Base-by-base conservation (phyloP, 2,888 invertebrate species). In the Heliconius cydno region DNA sequence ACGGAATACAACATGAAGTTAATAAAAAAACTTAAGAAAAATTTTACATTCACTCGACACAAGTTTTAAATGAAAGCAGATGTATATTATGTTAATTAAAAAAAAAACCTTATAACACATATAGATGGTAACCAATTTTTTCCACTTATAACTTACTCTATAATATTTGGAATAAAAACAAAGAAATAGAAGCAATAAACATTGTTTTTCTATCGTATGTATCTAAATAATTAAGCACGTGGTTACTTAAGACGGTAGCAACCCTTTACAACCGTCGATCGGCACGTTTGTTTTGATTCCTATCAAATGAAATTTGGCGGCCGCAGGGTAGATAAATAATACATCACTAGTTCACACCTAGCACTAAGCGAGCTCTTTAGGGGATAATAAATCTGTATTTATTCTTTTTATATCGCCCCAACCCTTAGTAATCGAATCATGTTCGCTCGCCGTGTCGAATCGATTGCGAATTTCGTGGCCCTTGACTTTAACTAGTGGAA, bases 301-400 rank as follows among this genome's bases (percentile, higher is more conserved):
- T 86, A 87, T 87, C 88, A 92, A 93, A 94, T 93, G 89, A 88
- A 93, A 93, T 93, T 92, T 88, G 88, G 89, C 88, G 87, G 87
- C 93, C 94, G 89, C 92, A 92, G 88, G 91, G 88, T 85, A 82
- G 85, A 92, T 94, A 92, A 95, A 95, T 94, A 94, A 92, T 92
- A 91, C 92, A 95, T 89, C 88, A 88, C 88, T 87, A 89, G 92
- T 94, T 94, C 94, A 88, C 95, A 94, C 94, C 92, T 94, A 87
- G 86, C 89, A 88, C 92, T 93, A 93, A 94, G 91, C 90, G 90
- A 81, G 86, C 88, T 90, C 95, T 93, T 92, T 91, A 91, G 94
- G 94, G 95, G 90, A 92, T 93, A 93, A 95, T 95, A 95, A 95
- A 95, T 95, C 94, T 94, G 91, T 94, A 93, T 94, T 94, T 95